A percentile compares a stretch with the other conserved stretches of the same genome.
Conservation (phyloP, 1,140 invertebrate genomes). For the Pseudachorutes palmiensis region DNA sequence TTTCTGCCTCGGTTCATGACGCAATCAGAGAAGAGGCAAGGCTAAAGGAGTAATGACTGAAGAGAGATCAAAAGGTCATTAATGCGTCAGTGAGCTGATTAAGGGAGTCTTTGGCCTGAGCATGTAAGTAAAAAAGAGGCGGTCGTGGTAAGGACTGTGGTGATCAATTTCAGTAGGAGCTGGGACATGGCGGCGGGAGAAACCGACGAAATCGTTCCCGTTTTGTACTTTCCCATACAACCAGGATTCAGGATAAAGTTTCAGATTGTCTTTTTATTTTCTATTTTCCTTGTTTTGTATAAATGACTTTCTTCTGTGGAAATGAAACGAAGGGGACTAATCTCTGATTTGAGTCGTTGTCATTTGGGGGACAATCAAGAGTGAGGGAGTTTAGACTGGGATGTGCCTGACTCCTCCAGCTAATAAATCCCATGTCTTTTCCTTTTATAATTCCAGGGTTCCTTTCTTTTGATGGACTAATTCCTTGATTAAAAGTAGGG, state of each 20-base stretch:
- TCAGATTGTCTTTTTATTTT: background rate
- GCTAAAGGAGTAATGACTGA: background rate
- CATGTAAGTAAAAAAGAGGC: no score
- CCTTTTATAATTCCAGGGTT: no score
- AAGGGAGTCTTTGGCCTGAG: background rate
- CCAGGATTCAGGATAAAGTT: no score
- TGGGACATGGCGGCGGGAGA: no score
- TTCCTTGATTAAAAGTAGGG: background rate
- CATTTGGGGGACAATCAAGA: no score
- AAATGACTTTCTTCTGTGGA: background rate
- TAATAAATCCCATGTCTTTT: no score
- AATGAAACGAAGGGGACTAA: background rate
- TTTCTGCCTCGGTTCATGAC: no score
- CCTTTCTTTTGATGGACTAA: background rate
- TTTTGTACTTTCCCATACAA: background rate
- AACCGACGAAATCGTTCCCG: background rate
- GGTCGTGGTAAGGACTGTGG: no score
- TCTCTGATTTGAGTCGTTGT: background rate
- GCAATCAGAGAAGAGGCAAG: background rate
- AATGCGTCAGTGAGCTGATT: constrained; percentile 1
- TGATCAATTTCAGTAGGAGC: background rate
- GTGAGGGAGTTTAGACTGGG: no score
- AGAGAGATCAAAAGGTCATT: constrained; percentile 10
- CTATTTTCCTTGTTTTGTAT: background rate
- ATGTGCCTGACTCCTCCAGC: no score